Evolutionary conservation across 2,888 invertebrate genomes (phyloP).

Genomic region (Microctonus brassicae): DNA sequence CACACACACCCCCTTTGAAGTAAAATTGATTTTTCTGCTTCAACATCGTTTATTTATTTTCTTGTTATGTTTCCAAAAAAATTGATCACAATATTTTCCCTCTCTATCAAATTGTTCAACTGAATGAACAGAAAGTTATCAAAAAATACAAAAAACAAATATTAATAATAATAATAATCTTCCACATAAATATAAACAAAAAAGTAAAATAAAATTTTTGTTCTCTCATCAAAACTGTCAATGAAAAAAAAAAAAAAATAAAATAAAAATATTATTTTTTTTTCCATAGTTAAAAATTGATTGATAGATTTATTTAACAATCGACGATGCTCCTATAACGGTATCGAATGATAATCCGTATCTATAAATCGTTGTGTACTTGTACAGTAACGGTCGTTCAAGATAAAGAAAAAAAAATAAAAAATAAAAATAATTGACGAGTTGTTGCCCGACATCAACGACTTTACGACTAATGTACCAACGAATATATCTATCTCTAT

Average conservation of each 20-base stretch:
- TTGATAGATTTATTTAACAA: background rate
- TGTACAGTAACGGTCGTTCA: constrained; percentile 7
- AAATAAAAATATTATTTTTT: background rate
- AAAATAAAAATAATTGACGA: background rate
- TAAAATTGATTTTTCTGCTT: background rate
- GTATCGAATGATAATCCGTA: background rate
- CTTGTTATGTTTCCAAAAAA: background rate
- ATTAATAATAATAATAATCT: too few species aligned
- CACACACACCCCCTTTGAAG: background rate
- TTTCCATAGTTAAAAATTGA: background rate
- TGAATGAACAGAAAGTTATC: too few species aligned
- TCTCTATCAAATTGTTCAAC: background rate
- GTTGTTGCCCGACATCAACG: background rate
- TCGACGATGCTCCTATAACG: background rate
- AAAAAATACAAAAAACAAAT: too few species aligned
- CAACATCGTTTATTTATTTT: background rate
- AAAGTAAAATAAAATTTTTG: background rate
- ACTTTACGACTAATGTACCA: background rate
- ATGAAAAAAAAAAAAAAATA: background rate
- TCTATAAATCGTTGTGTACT: background rate
- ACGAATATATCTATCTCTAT: too few species aligned
- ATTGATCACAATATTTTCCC: background rate
- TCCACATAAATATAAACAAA: background rate
- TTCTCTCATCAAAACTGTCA: background rate
- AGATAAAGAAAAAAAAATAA: background rate